Evolutionary conservation across 2,888 invertebrate species (phyloP).

Genomic region (Caenorhabditis uteleia): DNA sequence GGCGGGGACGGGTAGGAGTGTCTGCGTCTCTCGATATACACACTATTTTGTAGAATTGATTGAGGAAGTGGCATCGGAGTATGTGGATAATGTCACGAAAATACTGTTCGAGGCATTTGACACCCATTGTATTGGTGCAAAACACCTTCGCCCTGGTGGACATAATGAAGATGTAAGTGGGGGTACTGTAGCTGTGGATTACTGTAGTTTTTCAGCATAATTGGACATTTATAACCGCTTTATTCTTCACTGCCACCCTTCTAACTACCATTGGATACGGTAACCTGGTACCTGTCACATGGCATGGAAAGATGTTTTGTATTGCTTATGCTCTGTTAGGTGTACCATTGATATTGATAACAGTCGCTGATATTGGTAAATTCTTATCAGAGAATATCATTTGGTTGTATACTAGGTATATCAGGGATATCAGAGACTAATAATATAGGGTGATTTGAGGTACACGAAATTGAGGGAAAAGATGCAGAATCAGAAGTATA

Average conservation of each 20-base stretch:
- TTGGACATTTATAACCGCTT: slow-evolving; percentile 67
- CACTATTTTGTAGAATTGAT: slow-evolving; percentile 32
- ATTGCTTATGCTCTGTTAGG: slow-evolving; percentile 68
- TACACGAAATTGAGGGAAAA: slow-evolving; percentile 30
- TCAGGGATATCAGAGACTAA: not conserved
- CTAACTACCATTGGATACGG: slow-evolving; percentile 70
- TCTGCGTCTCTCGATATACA: not conserved
- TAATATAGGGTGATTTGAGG: slow-evolving; percentile 7
- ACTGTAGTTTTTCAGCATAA: slow-evolving; percentile 38
- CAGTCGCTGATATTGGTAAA: slow-evolving; percentile 69
- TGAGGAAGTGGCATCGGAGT: slow-evolving; percentile 51
- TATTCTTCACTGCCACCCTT: slow-evolving; percentile 69
- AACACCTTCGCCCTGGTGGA: slow-evolving; percentile 52
- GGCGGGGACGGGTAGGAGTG: not conserved
- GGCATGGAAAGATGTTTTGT: slow-evolving; percentile 68
- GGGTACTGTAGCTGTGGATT: not conserved
- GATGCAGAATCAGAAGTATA: slow-evolving; percentile 28
- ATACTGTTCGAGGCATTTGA: slow-evolving; percentile 69
- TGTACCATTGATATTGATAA: slow-evolving; percentile 69
- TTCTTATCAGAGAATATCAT: slow-evolving; percentile 69
- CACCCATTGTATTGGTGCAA: slow-evolving; percentile 66
- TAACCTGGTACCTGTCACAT: slow-evolving; percentile 68
- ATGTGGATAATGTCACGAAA: slow-evolving; percentile 66
- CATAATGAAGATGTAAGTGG: slow-evolving; percentile 38
- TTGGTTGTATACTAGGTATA: slow-evolving; percentile 62